Evolutionary conservation across 1,140 invertebrate genomes (phyloP).

Genomic region (Dolichoris vasculosae): DNA sequence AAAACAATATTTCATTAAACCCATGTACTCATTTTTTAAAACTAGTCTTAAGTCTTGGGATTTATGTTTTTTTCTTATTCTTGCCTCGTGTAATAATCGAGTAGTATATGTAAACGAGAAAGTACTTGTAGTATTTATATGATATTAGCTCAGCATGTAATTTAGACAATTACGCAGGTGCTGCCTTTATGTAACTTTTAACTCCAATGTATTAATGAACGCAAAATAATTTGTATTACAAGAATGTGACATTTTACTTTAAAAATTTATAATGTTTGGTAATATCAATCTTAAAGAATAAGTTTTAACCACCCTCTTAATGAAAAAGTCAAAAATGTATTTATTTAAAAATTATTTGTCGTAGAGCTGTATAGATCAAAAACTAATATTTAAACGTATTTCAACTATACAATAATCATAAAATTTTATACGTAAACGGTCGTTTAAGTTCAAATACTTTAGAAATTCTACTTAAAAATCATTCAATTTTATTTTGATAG

Average conservation of each 20-base stretch:
- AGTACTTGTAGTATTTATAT: background rate
- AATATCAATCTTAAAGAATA: too few species aligned
- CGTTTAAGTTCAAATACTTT: background rate
- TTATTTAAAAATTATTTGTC: too few species aligned
- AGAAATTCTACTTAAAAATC: background rate
- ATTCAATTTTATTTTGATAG: background rate
- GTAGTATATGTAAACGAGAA: background rate
- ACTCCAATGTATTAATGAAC: background rate
- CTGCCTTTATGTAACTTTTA: background rate
- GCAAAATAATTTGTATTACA: background rate
- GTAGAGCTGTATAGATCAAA: too few species aligned
- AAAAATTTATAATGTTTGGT: background rate
- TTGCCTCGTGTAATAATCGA: background rate
- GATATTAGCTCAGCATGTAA: background rate
- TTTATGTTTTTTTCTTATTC: background rate
- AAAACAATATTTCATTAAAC: background rate
- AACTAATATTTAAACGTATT: background rate
- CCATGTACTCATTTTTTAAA: background rate
- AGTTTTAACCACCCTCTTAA: too few species aligned
- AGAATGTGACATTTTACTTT: background rate
- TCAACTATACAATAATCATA: background rate
- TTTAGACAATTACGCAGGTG: background rate
- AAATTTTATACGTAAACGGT: background rate
- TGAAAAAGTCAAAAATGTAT: background rate
- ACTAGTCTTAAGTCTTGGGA: background rate